Conservation (phyloP, 2,888 invertebrate genomes). For the Conistra vaccinii region DNA sequence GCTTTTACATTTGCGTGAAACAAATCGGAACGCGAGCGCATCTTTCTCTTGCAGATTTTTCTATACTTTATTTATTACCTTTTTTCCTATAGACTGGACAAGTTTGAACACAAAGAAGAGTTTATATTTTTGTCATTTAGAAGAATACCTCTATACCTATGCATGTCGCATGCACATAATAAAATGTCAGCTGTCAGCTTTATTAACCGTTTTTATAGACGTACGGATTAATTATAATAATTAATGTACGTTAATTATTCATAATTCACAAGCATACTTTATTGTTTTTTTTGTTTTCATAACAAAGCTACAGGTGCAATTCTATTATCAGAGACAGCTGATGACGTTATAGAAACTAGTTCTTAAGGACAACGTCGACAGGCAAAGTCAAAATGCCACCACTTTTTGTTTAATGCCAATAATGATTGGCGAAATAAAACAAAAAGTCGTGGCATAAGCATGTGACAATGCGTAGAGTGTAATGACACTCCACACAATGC, state of each 20-base stretch:
- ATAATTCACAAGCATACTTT: neutral
- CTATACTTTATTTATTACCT: neutral
- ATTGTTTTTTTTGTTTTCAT: neutral
- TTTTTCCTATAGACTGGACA: neutral
- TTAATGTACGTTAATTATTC: too few relatives aligned
- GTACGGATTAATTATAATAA: neutral
- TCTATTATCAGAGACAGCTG: neutral
- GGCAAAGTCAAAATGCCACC: neutral
- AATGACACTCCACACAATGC: too few relatives aligned
- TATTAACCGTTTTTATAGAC: neutral
- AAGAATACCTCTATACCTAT: too few relatives aligned
- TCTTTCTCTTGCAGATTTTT: slow-evolving; percentile 38
- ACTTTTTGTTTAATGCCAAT: too few relatives aligned
- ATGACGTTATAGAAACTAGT: slow-evolving; percentile 3
- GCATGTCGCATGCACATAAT: neutral
- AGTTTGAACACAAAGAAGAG: neutral
- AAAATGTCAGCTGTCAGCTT: neutral
- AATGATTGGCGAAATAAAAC: too few relatives aligned
- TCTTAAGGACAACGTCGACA: neutral
- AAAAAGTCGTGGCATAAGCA: too few relatives aligned
- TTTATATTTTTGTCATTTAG: neutral
- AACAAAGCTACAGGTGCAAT: slow-evolving; percentile 16
- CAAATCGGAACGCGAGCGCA: slow-evolving; percentile 27
- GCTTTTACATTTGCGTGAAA: slow-evolving; percentile 59
- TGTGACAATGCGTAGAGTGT: too few relatives aligned